Conservation (phyloP, 2,888 invertebrate genomes). For the Patella ulyssiponensis region DNA sequence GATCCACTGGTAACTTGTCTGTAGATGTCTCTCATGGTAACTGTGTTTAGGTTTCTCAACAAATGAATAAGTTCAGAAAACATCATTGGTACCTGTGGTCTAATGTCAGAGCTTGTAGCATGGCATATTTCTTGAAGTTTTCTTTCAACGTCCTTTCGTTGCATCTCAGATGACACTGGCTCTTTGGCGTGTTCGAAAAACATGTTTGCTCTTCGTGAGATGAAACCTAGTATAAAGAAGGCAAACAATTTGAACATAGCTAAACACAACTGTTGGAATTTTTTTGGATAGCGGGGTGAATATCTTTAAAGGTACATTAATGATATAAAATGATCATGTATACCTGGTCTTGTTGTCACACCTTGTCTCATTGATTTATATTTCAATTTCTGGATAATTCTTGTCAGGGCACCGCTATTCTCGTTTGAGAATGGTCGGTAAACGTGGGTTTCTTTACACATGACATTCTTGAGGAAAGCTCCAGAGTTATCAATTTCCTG, state of each 20-base stretch:
- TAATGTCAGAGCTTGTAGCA: constrained; percentile 66
- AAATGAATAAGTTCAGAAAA: constrained; percentile 73
- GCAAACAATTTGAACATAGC: too few relatives aligned
- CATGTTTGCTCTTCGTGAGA: constrained; percentile 73
- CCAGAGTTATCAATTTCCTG: constrained; percentile 78
- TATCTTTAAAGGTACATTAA: too few relatives aligned
- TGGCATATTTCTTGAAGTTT: constrained; percentile 59
- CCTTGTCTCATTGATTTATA: constrained; percentile 77
- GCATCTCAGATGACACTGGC: constrained; percentile 11
- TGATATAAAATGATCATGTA: too few relatives aligned
- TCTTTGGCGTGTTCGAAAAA: constrained; percentile 31
- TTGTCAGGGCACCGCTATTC: constrained; percentile 73
- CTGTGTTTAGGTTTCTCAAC: constrained; percentile 68
- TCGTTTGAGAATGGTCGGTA: constrained; percentile 81
- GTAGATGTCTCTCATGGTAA: constrained; percentile 62
- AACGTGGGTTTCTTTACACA: constrained; percentile 81
- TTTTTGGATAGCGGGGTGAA: too few relatives aligned
- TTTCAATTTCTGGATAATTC: constrained; percentile 68
- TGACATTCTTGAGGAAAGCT: constrained; percentile 80
- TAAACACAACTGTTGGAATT: too few relatives aligned
- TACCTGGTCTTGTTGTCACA: constrained; percentile 78
- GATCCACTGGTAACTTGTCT: constrained; percentile 39
- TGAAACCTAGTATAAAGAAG: constrained; percentile 67
- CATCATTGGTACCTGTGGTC: constrained; percentile 71
- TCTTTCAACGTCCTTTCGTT: constrained; percentile 33